Evolutionary conservation across 2,888 invertebrate species (phyloP), one percentile per base, ranked within the genome.

Genomic region (Perithous albicinctus): DNA sequence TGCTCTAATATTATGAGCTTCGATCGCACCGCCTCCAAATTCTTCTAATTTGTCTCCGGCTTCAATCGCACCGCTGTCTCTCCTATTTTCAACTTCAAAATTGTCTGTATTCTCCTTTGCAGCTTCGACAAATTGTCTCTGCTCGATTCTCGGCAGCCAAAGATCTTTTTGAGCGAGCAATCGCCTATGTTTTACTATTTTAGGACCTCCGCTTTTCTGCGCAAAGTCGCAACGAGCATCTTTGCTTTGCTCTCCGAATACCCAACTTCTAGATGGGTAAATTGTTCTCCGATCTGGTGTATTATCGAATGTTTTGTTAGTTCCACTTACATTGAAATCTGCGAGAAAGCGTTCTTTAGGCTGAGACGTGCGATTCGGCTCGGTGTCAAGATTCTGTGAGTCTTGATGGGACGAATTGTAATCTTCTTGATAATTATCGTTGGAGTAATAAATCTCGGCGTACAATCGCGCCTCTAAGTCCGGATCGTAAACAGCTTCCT

Each of bases 381-480:
- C n/a, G n/a, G 15, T 20, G 1, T 3, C 20, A 15, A 20, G 18
- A 35, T 48, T 38, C 8, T n/a, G 63, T 15, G 35, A 3, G 20
- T 32, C 32, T 61, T 59, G 5, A 23, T 38, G 20, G 7, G 69
- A 18, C 3, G 32, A 48, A 35, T 38, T 26, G 41, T 3, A 20
- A 23, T 56, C 48, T 12, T 85, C 82, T 4, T 83, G 78, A 63
- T 80, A 84, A 15, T 86, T 85, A 10, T 84, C 86, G 69, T 86
- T 87, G 0, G 87, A 82, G 43, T 90, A 90, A 83, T 92, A 88
- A 79, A 92, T 89, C 70, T 89, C 84, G 0, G 89, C 89, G 43
- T 92, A 92, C 0, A 92, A 83, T 41, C 87, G 83, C 2, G 89
- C 85, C 67, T 91, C 90, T 48, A 91, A 10, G 46, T 91, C 89